Evolutionary conservation across 2,113 vertebrate genomes (phyloP), one percentile per base, ranked within the genome.

Genomic region (Hippolais icterina): DNA sequence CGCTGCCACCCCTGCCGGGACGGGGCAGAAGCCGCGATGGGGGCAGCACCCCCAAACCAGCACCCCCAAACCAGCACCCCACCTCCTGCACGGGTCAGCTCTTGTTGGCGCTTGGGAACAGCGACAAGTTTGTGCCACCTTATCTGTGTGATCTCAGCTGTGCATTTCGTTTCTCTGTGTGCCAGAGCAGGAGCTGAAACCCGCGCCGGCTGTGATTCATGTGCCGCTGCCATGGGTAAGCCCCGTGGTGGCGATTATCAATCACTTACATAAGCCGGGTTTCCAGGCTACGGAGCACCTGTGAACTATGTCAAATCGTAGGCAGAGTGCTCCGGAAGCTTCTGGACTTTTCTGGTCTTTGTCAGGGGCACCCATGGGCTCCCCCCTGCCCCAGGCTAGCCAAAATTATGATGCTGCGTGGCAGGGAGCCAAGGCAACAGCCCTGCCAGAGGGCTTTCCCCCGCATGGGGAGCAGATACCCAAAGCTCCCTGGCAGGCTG

Each of bases 141-240:
- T 70, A 94, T 92, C 60, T 5, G 9, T 22, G 1, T 0, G 3
- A 88, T 88, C 82, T 53, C 46, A 31, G 79, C n/a, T 31, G 27
- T 28, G 24, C 9, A 0, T 66, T 74, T 79, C 1, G 0, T 54
- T 85, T 77, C 49, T 78, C 50, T 10, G 5, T 11, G 75, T 52
- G 53, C 27, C 31, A n/a, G 80, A 68, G 80, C 57, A 94, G 71
- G 78, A 70, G 64, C 79, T 71, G 91, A 91, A 69, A 68, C 42
- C 59, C 8, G 54, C 15, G 7, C 49, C 80, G 39, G 83, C 24
- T 72, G 78, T 95, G 88, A 75, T 66, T 84, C 88, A 69, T 27
- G 37, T 65, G 77, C 83, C 74, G 35, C 33, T n/a, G 4, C 27
- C 37, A 44, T 15, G 74, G 69, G 80, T 82, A 70, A 91, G n/a